Percentiles rank a stretch among this genome's conserved stretches.
Conservation (phyloP, 1,140 invertebrate genomes). For the Pogonognathellus flavescens region DNA sequence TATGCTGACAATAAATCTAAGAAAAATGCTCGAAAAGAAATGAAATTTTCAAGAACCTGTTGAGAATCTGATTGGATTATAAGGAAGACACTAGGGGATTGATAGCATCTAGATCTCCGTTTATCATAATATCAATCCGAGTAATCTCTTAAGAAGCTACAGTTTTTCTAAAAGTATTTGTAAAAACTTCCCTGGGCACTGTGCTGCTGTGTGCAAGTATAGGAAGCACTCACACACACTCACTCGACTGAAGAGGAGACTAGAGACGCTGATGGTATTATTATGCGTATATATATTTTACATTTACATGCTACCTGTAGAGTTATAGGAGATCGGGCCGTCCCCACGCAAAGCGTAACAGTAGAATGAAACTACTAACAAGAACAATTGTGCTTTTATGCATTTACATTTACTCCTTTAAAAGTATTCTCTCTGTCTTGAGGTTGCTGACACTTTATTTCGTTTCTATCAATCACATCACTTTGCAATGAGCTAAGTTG, state of each 20-base stretch:
- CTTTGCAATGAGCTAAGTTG: slow-evolving; percentile 9
- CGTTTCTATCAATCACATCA: slow-evolving; percentile 48
- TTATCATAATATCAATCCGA: slow-evolving; percentile 8
- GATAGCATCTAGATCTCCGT: slow-evolving; percentile 13
- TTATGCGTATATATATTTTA: background rate
- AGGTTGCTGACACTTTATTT: slow-evolving; percentile 49
- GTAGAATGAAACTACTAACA: background rate
- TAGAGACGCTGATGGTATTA: no score
- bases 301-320: background rate
- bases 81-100: background rate
- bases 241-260: background rate
- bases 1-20: slow-evolving; percentile 43
- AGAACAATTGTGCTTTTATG: slow-evolving; percentile 14
- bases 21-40: slow-evolving; percentile 26
- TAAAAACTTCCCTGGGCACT: slow-evolving; percentile 45
- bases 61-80: slow-evolving; percentile 41
- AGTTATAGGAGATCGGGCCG: background rate
- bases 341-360: slow-evolving; percentile 38
- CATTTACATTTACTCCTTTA: slow-evolving; percentile 35
- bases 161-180: slow-evolving; percentile 19
- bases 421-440: slow-evolving; percentile 25
- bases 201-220: background rate
- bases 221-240: slow-evolving; percentile 1
- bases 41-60: slow-evolving; percentile 34
- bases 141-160: background rate